phyloP scores from a whole-genome alignment of 2,797 vertebrate species.

The Parauchenoglanis ngamensis region DNA sequence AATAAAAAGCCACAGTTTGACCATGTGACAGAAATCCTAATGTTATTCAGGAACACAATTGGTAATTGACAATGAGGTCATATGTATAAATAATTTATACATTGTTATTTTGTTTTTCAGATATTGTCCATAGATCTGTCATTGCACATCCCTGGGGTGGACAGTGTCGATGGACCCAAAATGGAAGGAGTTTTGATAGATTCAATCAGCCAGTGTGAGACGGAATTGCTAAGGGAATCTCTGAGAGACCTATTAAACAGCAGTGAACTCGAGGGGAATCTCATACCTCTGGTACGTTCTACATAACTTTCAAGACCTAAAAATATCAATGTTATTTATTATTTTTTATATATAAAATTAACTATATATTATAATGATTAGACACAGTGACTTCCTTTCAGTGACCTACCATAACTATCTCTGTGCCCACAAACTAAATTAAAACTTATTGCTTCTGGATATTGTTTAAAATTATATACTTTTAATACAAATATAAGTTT shows the following conservation, averaged over 20 bases:
- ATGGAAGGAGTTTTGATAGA: constrained; percentile 42
- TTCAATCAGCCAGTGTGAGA: constrained; percentile 73
- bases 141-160: constrained; percentile 64
- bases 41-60: background rate
- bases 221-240: constrained; percentile 74
- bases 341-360: too few species aligned
- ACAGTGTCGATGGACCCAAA: constrained; percentile 65
- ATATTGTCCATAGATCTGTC: constrained; percentile 67
- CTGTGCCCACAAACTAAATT: too few species aligned
- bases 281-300: constrained; percentile 24
- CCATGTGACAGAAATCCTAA: background rate
- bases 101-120: constrained; percentile 2
- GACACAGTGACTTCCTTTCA: too few species aligned
- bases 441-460: background rate
- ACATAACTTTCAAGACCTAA: background rate
- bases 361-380: background rate
- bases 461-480: background rate
- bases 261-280: constrained; percentile 5
- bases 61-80: background rate
- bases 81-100: background rate
- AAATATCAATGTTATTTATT: background rate
- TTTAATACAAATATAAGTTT: background rate
- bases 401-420: background rate
- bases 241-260: constrained; percentile 68
- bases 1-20: background rate